Conservation (phyloP, 2,113 vertebrate species). For the Siniperca knerii region DNA sequence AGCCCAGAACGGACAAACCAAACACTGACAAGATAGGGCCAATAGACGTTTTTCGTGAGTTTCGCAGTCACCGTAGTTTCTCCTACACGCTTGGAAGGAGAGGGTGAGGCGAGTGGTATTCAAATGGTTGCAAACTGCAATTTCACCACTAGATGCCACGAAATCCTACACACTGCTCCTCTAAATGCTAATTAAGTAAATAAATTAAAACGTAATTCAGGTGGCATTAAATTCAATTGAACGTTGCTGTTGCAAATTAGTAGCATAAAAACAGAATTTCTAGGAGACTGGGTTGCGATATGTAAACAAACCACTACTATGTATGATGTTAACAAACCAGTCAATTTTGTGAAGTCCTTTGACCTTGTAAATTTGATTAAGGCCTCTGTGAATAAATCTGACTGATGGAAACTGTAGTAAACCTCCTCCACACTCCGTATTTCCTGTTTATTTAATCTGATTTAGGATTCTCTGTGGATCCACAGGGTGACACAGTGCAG, state of each 20-base stretch:
- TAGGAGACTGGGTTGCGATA: background rate
- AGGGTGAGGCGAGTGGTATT: no score
- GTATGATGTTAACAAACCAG: background rate
- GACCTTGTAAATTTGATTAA: background rate
- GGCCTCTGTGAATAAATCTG: background rate
- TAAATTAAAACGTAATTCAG: background rate
- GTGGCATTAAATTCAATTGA: background rate
- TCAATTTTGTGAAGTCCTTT: background rate
- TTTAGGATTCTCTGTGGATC: constrained; percentile 36
- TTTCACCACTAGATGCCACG: no score
- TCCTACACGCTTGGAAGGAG: no score
- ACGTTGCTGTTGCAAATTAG: background rate
- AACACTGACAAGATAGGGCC: no score
- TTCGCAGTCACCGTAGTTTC: no score
- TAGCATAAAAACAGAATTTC: background rate
- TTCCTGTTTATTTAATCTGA: background rate
- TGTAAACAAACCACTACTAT: background rate
- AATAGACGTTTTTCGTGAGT: no score
- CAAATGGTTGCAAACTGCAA: no score
- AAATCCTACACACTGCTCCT: no score
- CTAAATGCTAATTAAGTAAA: no score
- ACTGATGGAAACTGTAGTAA: background rate
- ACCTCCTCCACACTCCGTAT: background rate
- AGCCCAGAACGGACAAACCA: no score
- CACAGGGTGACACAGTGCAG: background rate